Evolutionary conservation across 2,797 vertebrate genomes (phyloP).

Genomic region (Clarias platycephalus): DNA sequence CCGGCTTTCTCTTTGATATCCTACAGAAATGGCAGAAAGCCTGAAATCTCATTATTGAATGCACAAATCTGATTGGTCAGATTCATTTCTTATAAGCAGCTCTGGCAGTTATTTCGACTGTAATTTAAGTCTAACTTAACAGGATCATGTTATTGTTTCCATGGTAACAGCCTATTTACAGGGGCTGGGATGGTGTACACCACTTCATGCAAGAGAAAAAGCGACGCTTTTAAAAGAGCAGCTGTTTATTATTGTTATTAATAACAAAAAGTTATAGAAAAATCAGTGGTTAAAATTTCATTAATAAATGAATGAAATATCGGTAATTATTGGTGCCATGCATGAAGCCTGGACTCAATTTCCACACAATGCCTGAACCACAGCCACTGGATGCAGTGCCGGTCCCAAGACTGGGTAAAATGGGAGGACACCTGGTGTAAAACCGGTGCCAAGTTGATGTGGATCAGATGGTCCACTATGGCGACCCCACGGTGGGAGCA

Average conservation of each 20-base stretch:
- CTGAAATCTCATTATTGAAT: not conserved
- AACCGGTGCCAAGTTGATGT: no score
- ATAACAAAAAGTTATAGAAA: not conserved
- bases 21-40: not conserved
- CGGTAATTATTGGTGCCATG: no score
- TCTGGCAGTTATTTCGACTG: not conserved
- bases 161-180: not conserved
- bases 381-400: no score
- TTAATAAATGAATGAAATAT: not conserved
- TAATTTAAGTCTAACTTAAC: not conserved
- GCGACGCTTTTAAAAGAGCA: not conserved
- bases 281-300: not conserved
- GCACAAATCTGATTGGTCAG: not conserved
- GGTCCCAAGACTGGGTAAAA: no score
- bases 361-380: no score
- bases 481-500: no score
- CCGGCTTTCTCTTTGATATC: slow-evolving; percentile 26
- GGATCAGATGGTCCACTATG: no score
- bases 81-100: not conserved
- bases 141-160: not conserved
- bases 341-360: no score
- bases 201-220: not conserved
- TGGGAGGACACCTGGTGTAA: no score
- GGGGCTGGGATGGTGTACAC: not conserved
- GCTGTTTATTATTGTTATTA: not conserved